phyloP scores from a whole-genome alignment of 2,113 vertebrate genomes.

The Urocynchramus pylzowi region DNA sequence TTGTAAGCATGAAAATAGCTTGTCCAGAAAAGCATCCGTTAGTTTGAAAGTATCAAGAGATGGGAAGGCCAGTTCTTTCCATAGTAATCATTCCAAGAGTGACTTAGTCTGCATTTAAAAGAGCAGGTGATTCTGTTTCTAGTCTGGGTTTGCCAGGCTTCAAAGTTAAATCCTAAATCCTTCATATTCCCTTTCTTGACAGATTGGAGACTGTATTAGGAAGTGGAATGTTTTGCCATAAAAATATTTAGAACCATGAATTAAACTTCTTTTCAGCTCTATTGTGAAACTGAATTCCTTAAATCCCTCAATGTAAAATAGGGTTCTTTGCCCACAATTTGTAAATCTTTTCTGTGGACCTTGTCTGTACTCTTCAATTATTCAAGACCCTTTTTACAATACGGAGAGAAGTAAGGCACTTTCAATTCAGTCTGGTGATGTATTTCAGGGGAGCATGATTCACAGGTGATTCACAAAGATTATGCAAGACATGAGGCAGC shows the following conservation, averaged over 20 bases:
- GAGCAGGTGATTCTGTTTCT: background rate
- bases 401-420: background rate
- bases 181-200: background rate
- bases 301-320: background rate
- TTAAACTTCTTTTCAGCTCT: background rate
- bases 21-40: background rate
- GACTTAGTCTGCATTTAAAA: background rate
- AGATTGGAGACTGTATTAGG: background rate
- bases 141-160: background rate
- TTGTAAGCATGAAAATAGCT: background rate
- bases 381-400: background rate
- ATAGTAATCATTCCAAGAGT: background rate
- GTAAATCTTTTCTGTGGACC: background rate
- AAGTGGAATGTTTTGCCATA: background rate
- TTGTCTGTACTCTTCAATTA: constrained; percentile 5
- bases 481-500: constrained; percentile 21
- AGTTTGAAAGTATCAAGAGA: background rate
- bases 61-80: background rate
- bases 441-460: constrained; percentile 30
- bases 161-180: background rate
- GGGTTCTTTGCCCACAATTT: background rate
- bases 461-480: constrained; percentile 50
- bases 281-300: background rate
- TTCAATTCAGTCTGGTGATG: background rate
- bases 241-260: background rate